A percentile compares a stretch with the other conserved stretches of the same genome.
Conservation (phyloP, 2,888 invertebrate genomes). For the Galerucella pusilla region DNA sequence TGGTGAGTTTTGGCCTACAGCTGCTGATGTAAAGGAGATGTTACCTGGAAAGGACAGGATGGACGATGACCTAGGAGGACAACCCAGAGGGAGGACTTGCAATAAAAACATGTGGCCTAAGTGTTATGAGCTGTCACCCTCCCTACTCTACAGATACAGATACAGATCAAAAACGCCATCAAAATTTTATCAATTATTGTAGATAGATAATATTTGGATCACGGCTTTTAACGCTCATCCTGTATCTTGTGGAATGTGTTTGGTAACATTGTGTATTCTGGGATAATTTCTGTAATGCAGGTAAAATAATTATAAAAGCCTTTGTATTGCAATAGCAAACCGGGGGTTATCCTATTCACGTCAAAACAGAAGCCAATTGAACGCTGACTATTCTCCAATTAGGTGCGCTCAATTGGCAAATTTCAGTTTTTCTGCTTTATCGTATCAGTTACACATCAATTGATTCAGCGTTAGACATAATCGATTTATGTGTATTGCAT, state of each 20-base stretch:
- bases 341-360: not conserved
- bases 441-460: constrained; percentile 16
- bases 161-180: no score
- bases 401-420: not conserved
- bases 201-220: no score
- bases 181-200: no score
- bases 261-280: not conserved
- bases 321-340: not conserved
- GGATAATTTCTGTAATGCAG: not conserved
- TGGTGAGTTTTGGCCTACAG: no score
- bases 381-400: constrained; percentile 10
- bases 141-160: no score
- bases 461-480: constrained; percentile 12
- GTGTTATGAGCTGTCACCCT: no score
- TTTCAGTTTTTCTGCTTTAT: constrained; percentile 14
- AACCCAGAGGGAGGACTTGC: no score
- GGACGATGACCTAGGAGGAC: no score
- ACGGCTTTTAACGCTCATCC: not conserved
- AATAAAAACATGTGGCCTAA: no score
- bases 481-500: constrained; percentile 23
- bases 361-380: not conserved
- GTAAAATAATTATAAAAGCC: not conserved
- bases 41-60: no score
- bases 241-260: not conserved
- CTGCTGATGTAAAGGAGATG: no score